phyloP scores from a whole-genome alignment of 2,113 vertebrate genomes.

The Hymenochirus boettgeri region DNA sequence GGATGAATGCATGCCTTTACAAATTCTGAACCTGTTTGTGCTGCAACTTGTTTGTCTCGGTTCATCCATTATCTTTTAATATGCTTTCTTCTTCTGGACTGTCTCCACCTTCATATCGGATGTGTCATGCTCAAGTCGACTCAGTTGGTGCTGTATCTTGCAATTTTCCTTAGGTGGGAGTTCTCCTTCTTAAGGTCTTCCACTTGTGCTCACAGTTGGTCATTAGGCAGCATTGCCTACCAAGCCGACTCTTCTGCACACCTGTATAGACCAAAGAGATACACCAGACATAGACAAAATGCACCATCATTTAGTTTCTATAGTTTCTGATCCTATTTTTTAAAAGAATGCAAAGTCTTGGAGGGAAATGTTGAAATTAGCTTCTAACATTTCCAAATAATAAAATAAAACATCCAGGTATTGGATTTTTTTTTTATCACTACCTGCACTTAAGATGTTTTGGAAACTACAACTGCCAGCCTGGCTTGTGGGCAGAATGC shows the following conservation, averaged over 20 bases:
- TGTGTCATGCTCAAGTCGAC: conserved; percentile 89
- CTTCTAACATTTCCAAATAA: no score
- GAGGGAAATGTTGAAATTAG: no score
- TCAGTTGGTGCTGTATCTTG: conserved; percentile 87
- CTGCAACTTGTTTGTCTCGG: not conserved
- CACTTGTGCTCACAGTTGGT: conserved; percentile 91
- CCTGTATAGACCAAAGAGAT: conserved; percentile 7
- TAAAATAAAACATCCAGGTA: no score
- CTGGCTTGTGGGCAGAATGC: no score
- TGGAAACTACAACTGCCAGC: no score
- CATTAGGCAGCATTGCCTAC: conserved; percentile 77
- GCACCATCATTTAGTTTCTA: not conserved
- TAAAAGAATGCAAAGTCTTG: no score
- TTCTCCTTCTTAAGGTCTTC: conserved; percentile 89
- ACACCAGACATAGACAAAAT: not conserved
- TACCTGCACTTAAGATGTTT: no score
- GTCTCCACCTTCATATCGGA: conserved; percentile 84
- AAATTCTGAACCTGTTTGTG: not conserved
- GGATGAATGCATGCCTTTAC: no score
- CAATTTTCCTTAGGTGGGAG: conserved; percentile 85
- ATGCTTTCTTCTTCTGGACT: not conserved
- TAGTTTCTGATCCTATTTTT: no score
- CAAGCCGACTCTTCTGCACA: conserved; percentile 68
- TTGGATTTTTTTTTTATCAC: no score
- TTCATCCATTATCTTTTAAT: no score